phyloP scores from a whole-genome alignment of 2,797 vertebrate genomes.

The Tamandua tetradactyla region DNA sequence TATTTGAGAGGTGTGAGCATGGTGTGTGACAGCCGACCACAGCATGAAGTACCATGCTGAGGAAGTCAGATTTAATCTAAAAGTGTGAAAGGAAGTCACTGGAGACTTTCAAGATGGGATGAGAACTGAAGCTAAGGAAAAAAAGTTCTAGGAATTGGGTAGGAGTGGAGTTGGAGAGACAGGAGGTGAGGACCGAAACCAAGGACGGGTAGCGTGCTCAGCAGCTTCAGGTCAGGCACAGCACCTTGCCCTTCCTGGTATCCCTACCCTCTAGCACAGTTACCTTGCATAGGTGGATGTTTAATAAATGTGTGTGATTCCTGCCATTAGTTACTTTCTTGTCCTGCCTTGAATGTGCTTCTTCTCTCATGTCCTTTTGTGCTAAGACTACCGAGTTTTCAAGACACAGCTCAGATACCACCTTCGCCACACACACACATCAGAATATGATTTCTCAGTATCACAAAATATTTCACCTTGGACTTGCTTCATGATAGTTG shows the following conservation, averaged over 20 bases:
- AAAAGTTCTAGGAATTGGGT: neutral
- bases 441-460: neutral
- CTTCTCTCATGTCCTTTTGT: neutral
- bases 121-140: neutral
- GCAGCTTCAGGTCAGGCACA: neutral
- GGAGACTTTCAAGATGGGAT: neutral
- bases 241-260: neutral
- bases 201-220: neutral
- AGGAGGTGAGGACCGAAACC: neutral
- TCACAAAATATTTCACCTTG: neutral
- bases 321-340: neutral
- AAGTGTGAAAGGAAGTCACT: neutral
- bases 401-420: neutral
- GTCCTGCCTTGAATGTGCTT: neutral
- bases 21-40: neutral
- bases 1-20: neutral
- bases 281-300: neutral
- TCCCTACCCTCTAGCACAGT: neutral
- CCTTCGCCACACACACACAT: neutral
- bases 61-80: neutral
- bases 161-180: rapidly evolving
- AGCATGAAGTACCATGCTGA: neutral
- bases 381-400: neutral
- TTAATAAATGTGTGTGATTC: neutral
- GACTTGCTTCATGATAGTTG: neutral